phyloP scores from a whole-genome alignment of 1,140 invertebrate species.

The Forficula auricularia region DNA sequence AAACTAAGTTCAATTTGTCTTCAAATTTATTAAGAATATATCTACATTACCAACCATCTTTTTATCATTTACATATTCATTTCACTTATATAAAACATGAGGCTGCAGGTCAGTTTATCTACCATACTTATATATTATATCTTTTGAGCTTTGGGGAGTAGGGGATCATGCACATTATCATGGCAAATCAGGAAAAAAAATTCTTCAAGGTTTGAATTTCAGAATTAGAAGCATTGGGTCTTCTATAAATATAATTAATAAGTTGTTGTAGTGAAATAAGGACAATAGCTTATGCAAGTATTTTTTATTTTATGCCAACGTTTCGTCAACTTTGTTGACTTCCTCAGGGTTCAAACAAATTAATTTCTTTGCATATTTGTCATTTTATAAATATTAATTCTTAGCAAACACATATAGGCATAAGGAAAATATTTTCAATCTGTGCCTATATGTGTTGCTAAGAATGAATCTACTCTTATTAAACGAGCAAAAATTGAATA shows the following conservation, averaged over 20 bases:
- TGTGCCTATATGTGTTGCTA: too few relatives aligned
- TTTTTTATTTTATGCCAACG: too few relatives aligned
- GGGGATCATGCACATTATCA: neutral
- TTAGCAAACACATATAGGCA: too few relatives aligned
- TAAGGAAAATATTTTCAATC: too few relatives aligned
- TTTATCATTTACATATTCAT: slow-evolving; percentile 92
- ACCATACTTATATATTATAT: neutral
- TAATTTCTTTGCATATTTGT: too few relatives aligned
- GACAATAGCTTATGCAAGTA: neutral
- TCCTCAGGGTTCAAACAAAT: too few relatives aligned
- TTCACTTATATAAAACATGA: slow-evolving; percentile 71
- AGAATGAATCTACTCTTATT: too few relatives aligned
- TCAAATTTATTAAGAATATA: slow-evolving; percentile 61
- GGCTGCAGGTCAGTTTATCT: slow-evolving; percentile 41
- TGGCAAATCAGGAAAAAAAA: neutral
- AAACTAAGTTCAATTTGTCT: slow-evolving; percentile 58
- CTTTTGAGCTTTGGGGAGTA: too few relatives aligned
- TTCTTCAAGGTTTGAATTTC: neutral
- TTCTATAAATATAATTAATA: neutral
- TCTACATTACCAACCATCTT: slow-evolving; percentile 91
- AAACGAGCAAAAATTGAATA: too few relatives aligned
- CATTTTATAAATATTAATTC: too few relatives aligned
- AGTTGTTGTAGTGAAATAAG: neutral
- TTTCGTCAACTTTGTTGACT: too few relatives aligned
- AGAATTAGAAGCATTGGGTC: too few relatives aligned